A percentile compares a stretch with the other conserved stretches of the same genome.
phyloP scores from a whole-genome alignment of 2,113 vertebrate genomes.

The Riparia riparia region DNA sequence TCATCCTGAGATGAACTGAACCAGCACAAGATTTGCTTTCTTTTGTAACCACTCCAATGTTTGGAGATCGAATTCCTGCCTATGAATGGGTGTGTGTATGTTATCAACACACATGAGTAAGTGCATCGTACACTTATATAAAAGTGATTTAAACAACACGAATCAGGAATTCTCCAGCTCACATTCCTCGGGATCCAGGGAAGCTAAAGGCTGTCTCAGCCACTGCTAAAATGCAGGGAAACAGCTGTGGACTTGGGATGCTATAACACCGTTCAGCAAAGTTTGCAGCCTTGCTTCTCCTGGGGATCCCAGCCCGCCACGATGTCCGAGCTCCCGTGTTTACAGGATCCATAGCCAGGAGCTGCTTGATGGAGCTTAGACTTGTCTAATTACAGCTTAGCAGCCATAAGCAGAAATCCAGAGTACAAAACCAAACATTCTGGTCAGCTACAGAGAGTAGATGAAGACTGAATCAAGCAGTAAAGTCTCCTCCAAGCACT shows the following conservation, averaged over 20 bases:
- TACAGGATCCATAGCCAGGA: background rate
- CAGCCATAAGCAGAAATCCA: conserved; percentile 12
- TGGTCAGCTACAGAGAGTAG: background rate
- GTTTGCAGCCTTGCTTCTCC: background rate
- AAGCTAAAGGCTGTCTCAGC: background rate
- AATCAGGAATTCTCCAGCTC: background rate
- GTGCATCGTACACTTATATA: background rate
- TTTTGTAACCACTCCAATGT: background rate
- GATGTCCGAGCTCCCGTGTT: background rate
- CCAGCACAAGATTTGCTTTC: background rate
- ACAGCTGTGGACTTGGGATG: background rate
- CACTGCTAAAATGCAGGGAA: background rate
- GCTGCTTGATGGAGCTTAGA: background rate
- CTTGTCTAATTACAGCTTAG: conserved; percentile 27
- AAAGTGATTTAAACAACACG: background rate
- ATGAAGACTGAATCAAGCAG: background rate
- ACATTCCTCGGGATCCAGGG: background rate
- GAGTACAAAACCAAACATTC: conserved; percentile 14
- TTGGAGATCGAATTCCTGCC: background rate
- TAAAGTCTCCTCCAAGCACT: background rate
- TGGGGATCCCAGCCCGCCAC: background rate
- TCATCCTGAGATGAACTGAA: background rate
- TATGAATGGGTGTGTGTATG: background rate
- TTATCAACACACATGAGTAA: background rate
- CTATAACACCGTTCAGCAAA: background rate